These are phyloP conservation scores for Acrocephalus kingi DNA, from an alignment of 2,113 vertebrate genomes.

Conservation along the genomic window DNA sequence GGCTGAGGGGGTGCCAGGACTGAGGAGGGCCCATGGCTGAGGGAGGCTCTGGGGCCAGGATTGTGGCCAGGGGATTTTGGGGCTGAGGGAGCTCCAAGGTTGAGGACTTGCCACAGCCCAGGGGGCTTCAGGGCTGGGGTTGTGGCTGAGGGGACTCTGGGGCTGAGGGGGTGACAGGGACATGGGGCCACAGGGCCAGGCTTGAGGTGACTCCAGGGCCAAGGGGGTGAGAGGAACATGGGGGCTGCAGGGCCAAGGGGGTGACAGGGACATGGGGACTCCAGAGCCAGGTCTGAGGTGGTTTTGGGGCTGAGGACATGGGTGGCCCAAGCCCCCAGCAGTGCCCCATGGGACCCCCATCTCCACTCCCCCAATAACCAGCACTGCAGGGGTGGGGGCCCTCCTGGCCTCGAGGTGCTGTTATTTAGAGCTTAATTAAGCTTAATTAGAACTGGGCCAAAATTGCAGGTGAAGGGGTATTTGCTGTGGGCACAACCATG, in stretches of 20 bases:
- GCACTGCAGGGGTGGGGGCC: accelerated
- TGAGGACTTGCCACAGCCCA: neutral
- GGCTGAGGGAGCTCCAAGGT: neutral
- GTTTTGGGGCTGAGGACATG: no score
- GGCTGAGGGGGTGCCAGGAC: no score
- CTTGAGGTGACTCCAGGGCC: neutral
- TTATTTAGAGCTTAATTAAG: neutral
- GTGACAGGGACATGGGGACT: no score
- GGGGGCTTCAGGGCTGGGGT: no score
- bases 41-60: neutral
- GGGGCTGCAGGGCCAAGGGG: neutral
- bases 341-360: accelerated
- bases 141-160: no score
- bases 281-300: neutral
- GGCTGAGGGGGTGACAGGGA: neutral
- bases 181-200: no score
- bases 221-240: no score
- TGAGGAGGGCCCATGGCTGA: neutral
- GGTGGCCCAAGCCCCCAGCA: accelerated
- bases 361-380: neutral
- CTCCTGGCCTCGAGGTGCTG: neutral
- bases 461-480: neutral
- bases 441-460: neutral
- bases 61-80: neutral
- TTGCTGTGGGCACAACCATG: accelerated